These are phyloP conservation scores for Lycocerus yunnanus DNA, from an alignment of 2,888 invertebrate species.

Conservation along the genomic window DNA sequence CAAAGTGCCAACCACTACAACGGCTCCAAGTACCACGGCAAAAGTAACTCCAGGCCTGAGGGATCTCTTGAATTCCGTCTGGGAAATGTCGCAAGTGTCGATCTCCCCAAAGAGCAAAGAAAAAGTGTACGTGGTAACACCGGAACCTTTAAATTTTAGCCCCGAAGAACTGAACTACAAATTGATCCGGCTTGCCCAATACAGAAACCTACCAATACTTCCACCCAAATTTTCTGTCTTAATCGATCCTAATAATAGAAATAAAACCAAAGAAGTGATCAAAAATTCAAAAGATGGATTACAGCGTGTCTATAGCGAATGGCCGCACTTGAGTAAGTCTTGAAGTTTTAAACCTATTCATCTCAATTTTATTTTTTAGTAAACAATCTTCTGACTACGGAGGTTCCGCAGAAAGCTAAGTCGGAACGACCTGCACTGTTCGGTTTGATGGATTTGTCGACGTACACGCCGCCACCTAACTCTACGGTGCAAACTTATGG, in stretches of 20 bases:
- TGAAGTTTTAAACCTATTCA: background rate
- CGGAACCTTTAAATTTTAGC: constrained; percentile 63
- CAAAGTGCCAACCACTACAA: background rate
- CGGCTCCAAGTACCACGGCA: background rate
- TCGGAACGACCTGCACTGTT: constrained; percentile 56
- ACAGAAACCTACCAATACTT: constrained; percentile 54
- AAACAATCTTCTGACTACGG: constrained; percentile 60
- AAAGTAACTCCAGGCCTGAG: constrained; percentile 36
- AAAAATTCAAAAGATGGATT: constrained; percentile 23
- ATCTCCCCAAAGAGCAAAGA: constrained; percentile 79
- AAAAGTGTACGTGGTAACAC: constrained; percentile 82
- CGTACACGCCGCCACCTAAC: constrained; percentile 59
- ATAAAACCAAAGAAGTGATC: constrained; percentile 11
- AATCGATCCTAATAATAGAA: constrained; percentile 26
- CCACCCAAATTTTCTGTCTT: constrained; percentile 46
- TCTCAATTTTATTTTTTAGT: constrained; percentile 52
- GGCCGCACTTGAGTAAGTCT: constrained; percentile 58
- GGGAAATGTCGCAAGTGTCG: constrained; percentile 72
- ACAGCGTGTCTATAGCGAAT: constrained; percentile 53
- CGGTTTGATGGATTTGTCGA: constrained; percentile 59
- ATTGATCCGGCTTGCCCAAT: constrained; percentile 36
- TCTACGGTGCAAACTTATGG: constrained; percentile 62
- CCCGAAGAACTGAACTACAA: constrained; percentile 52
- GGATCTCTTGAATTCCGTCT: constrained; percentile 57
- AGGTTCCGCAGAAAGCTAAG: constrained; percentile 48